Percentiles rank a stretch among this genome's conserved stretches.
Evolutionary conservation across 2,113 vertebrate species (phyloP).

Genomic region (Callospermophilus lateralis): DNA sequence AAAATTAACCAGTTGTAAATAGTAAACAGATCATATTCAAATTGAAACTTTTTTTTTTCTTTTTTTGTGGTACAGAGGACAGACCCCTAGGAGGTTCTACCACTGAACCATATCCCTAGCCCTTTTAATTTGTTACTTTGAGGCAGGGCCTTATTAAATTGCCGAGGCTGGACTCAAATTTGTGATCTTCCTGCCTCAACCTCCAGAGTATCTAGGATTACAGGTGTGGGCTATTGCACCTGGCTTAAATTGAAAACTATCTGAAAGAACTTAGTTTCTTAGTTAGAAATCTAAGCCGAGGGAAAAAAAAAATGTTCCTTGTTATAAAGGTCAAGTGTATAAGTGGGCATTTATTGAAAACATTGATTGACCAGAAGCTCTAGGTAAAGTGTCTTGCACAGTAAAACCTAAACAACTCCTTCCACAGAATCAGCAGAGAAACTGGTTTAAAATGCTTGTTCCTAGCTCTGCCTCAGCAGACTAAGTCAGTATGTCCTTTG

Average conservation of each 20-base stretch:
- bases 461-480: not conserved
- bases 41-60: not conserved
- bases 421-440: not conserved
- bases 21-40: not conserved
- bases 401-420: not conserved
- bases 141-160: no score
- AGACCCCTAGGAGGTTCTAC: no score
- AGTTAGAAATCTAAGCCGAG: constrained; percentile 17
- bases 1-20: not conserved
- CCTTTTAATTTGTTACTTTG: no score
- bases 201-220: no score
- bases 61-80: no score
- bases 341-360: constrained; percentile 1
- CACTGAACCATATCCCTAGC: no score
- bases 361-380: not conserved
- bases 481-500: not conserved
- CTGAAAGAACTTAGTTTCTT: not conserved
- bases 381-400: not conserved
- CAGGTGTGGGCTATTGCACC: no score
- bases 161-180: no score
- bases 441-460: not conserved
- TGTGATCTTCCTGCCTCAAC: no score
- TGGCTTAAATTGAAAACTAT: no score
- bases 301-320: not conserved
- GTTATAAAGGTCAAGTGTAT: constrained; percentile 34